Evolutionary conservation across 2,113 vertebrate species (phyloP).

Genomic region (Brachyhypopomus occidentalis): DNA sequence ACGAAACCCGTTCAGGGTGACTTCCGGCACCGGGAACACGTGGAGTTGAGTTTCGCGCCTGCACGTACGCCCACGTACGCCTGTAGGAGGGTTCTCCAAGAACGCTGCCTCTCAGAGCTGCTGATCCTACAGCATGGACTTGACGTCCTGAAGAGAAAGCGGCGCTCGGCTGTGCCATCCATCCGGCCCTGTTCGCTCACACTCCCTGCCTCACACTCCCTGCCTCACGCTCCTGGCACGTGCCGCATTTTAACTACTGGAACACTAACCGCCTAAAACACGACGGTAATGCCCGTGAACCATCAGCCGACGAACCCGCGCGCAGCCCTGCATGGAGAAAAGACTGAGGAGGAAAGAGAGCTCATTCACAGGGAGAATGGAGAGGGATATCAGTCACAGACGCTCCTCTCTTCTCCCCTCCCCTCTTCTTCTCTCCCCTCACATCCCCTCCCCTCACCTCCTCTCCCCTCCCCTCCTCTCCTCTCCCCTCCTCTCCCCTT

Average conservation of each 20-base stretch:
- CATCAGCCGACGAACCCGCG: neutral
- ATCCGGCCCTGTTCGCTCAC: neutral
- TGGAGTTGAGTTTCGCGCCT: neutral
- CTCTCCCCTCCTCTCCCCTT: too few relatives aligned
- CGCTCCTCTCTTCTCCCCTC: too few relatives aligned
- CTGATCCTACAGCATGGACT: slow-evolving; percentile 14
- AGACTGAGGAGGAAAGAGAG: neutral
- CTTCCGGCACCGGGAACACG: slow-evolving; percentile 6
- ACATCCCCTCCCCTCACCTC: too few relatives aligned
- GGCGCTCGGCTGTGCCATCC: neutral
- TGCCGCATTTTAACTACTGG: neutral
- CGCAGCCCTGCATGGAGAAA: neutral
- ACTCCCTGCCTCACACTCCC: neutral
- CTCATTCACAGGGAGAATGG: neutral
- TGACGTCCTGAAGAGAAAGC: slow-evolving; percentile 16
- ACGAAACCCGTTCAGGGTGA: slow-evolving; percentile 14
- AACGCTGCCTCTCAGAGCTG: slow-evolving; percentile 5
- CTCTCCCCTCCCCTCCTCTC: too few relatives aligned
- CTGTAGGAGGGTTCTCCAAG: neutral
- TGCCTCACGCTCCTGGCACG: neutral
- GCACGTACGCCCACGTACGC: neutral
- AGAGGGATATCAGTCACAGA: neutral
- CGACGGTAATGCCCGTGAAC: neutral
- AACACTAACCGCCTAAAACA: neutral
- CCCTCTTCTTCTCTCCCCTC: too few relatives aligned